Evolutionary conservation across 53 echinoderm and acorn worm genomes (phyloP).

Genomic region (Stichopus horrens): DNA sequence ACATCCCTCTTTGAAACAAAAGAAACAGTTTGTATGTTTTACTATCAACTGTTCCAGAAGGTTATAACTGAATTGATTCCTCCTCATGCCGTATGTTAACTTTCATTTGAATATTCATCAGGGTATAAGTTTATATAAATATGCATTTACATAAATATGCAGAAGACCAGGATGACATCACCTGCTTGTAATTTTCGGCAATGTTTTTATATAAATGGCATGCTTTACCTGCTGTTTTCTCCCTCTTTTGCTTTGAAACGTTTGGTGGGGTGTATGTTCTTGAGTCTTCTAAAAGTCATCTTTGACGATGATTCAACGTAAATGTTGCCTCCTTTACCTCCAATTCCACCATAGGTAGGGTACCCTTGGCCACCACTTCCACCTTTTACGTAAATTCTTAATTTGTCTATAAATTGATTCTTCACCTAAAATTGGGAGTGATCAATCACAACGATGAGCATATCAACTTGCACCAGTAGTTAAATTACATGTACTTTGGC

Average conservation of each 20-base stretch:
- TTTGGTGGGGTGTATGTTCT: constrained; percentile 47
- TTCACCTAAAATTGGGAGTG: not conserved
- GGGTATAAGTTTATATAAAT: too few relatives aligned
- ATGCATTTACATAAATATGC: too few relatives aligned
- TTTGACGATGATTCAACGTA: constrained; percentile 62
- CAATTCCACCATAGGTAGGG: constrained; percentile 80
- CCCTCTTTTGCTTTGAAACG: constrained; percentile 73
- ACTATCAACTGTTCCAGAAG: too few relatives aligned
- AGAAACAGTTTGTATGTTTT: too few relatives aligned
- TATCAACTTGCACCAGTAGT: too few relatives aligned
- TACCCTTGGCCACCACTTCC: constrained; percentile 87
- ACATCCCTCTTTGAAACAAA: too few relatives aligned
- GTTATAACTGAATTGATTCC: too few relatives aligned
- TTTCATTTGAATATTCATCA: too few relatives aligned
- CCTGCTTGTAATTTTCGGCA: not conserved
- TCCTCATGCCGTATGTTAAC: too few relatives aligned
- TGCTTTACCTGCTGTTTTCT: constrained; percentile 77
- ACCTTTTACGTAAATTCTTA: constrained; percentile 75
- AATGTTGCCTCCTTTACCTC: constrained; percentile 84
- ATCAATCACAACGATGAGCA: too few relatives aligned
- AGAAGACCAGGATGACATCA: too few relatives aligned
- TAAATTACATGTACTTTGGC: too few relatives aligned
- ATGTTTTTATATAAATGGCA: not conserved
- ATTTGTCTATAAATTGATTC: constrained; percentile 68
- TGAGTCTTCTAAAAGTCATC: constrained; percentile 63